Evolutionary conservation across 2,113 vertebrate species (phyloP).

Genomic region (Cranoglanis bouderius): DNA sequence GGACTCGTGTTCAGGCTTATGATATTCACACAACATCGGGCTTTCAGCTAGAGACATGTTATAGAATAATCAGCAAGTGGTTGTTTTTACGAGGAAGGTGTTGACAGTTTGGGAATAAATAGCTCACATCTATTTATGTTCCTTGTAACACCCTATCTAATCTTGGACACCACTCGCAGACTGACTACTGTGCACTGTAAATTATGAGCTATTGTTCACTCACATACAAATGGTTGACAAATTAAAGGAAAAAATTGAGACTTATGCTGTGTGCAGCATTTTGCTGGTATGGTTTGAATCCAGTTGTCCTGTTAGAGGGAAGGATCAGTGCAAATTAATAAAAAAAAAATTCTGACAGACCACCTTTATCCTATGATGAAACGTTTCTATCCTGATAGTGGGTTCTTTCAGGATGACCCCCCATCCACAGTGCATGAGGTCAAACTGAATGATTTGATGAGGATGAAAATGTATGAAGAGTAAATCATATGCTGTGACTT

Average conservation of each 20-base stretch:
- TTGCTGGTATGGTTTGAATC: no score
- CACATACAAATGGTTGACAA: slow-evolving; percentile 1
- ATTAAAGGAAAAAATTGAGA: not conserved
- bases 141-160: not conserved
- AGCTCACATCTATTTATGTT: slow-evolving; percentile 11
- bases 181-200: not conserved
- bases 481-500: not conserved
- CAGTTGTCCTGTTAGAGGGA: not conserved
- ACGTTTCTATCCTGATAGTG: not conserved
- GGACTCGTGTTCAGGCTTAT: not conserved
- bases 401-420: not conserved
- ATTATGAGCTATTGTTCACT: not conserved
- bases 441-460: not conserved
- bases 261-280: not conserved
- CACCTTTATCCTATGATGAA: no score
- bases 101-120: slow-evolving; percentile 19
- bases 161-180: slow-evolving; percentile 7
- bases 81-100: not conserved
- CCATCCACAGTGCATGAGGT: not conserved
- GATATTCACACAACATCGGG: not conserved
- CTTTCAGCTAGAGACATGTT: not conserved
- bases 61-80: not conserved
- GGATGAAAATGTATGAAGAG: not conserved
- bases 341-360: not conserved
- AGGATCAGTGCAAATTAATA: not conserved